These are phyloP conservation scores for Xiphophorus couchianus DNA, from an alignment of 2,113 vertebrate genomes.

Conservation along the genomic window DNA sequence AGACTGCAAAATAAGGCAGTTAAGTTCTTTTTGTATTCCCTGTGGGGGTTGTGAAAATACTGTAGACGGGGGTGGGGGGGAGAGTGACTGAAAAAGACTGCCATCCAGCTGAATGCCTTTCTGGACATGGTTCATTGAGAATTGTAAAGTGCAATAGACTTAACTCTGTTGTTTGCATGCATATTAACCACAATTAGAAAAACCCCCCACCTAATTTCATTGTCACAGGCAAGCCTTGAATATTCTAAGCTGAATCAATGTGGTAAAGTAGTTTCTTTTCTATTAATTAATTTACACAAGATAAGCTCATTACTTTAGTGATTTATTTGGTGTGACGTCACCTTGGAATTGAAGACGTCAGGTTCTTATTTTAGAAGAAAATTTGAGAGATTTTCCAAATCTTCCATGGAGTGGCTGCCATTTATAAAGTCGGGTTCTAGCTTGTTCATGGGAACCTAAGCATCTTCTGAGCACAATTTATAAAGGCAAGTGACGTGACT, in stretches of 20 bases:
- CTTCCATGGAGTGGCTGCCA: neutral
- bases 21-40: neutral
- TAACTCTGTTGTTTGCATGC: neutral
- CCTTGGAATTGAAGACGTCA: neutral
- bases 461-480: neutral
- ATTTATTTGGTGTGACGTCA: neutral
- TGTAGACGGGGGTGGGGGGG: neutral
- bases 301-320: neutral
- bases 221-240: neutral
- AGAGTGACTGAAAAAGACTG: constrained; percentile 3
- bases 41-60: neutral
- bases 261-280: neutral
- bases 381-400: neutral
- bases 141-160: constrained; percentile 35
- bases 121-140: constrained; percentile 50
- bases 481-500: neutral
- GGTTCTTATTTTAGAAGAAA: neutral
- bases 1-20: constrained; percentile 5
- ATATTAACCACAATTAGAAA: neutral
- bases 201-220: neutral
- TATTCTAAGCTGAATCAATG: neutral
- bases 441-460: neutral
- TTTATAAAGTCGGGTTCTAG: neutral
- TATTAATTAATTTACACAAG: neutral
- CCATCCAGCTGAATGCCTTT: constrained; percentile 20